A percentile compares a stretch with the other conserved stretches of the same genome.
phyloP scores from a whole-genome alignment of 2,888 invertebrate genomes.

The Heliconius erato region DNA sequence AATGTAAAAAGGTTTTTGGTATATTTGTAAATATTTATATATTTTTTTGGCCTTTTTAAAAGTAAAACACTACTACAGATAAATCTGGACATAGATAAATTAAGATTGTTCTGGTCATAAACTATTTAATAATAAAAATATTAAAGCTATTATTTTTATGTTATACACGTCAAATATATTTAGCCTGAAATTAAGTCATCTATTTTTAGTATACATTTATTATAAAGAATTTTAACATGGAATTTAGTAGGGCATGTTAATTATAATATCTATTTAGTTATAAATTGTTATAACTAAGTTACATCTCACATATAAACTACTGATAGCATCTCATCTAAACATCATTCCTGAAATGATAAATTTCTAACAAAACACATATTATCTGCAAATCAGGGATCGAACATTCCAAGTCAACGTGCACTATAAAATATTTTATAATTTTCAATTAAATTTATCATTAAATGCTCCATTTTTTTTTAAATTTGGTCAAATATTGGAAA shows the following conservation, averaged over 20 bases:
- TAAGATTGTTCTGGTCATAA: not conserved
- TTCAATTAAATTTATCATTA: not conserved
- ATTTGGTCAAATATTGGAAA: not conserved
- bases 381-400: slow-evolving; percentile 38
- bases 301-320: slow-evolving; percentile 48
- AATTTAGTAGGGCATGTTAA: slow-evolving; percentile 46
- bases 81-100: no score
- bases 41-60: not conserved
- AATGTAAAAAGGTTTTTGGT: not conserved
- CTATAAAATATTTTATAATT: slow-evolving; percentile 3
- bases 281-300: slow-evolving; percentile 40
- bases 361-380: slow-evolving; percentile 38
- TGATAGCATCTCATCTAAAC: slow-evolving; percentile 42
- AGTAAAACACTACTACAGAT: not conserved
- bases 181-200: slow-evolving; percentile 14
- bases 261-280: slow-evolving; percentile 41
- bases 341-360: slow-evolving; percentile 37
- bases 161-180: slow-evolving; percentile 9
- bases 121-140: not conserved
- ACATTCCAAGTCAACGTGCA: slow-evolving; percentile 32
- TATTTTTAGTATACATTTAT: slow-evolving; percentile 25
- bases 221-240: slow-evolving; percentile 37
- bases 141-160: not conserved
- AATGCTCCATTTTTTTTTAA: not conserved
- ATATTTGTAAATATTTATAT: not conserved